A percentile compares a stretch with the other conserved stretches of the same genome.
Conservation (phyloP, 2,113 vertebrate species). For the Platycercus adscitus region DNA sequence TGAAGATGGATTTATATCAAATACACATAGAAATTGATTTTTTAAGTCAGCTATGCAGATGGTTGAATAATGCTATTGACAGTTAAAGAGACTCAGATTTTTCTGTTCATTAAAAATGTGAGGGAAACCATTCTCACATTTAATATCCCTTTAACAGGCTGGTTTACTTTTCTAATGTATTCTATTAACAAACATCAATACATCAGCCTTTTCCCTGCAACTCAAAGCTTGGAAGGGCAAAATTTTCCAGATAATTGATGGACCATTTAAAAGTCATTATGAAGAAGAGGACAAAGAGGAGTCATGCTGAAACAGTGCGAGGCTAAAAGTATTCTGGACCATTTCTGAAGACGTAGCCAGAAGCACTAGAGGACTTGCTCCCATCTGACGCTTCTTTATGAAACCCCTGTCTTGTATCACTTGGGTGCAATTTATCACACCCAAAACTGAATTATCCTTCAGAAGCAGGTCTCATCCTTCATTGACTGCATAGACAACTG, state of each 20-base stretch:
- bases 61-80: not conserved
- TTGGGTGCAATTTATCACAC: too few species aligned
- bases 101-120: not conserved
- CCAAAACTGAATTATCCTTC: not conserved
- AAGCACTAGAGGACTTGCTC: not conserved
- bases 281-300: not conserved
- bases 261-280: not conserved
- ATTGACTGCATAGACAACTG: accelerated
- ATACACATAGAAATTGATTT: not conserved
- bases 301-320: not conserved
- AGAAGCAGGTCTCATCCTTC: not conserved
- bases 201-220: not conserved
- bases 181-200: not conserved
- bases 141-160: not conserved
- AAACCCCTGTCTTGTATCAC: not conserved
- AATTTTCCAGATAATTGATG: not conserved
- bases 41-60: not conserved
- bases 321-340: not conserved
- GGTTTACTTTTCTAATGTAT: not conserved
- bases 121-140: not conserved
- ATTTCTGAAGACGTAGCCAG: not conserved
- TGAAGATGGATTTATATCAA: not conserved
- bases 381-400: not conserved
- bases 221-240: not conserved
- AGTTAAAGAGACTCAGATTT: not conserved